Base-by-base conservation (phyloP, 2,113 vertebrate species). In the Turdus rufiventris region DNA sequence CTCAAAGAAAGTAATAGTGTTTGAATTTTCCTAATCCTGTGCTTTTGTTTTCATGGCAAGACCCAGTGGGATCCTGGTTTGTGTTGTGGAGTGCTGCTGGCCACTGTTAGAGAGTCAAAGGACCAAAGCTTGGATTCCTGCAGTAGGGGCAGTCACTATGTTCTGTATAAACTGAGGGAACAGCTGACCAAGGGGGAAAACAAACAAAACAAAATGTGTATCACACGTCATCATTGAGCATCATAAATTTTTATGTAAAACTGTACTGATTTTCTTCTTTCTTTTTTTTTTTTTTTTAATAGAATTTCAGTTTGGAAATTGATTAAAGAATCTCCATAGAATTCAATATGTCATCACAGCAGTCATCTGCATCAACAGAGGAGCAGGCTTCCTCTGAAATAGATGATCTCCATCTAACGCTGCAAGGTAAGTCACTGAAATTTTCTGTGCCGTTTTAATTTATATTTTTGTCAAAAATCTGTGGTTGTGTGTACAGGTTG, bases 311-410 rank as follows among this genome's bases (percentile, higher is more conserved):
- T 87, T 96, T 83, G 75, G 84, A 63, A 93, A 88, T 72, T 88
- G 65, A 90, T 94, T 97, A 9, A 95, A 84, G 88, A 92, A 54
- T 89, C 71, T 79, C 34, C 65, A 2, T 7, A 36, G 80, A 67
- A 29, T 94, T 66, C 20, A 84, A 76, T 11, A 98, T 98, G 98
- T 95, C 97, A 33, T 95, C 96, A 12, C 43, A 81, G 31, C 63
- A 95, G 54, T 93, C 40, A 56, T 88, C 84, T 92, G 86, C 97
- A 28, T 28, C 72, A 1, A 65, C 93, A 53, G 97, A 97, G 56
- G 96, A 97, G 42, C 97, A 96, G 89, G 81, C 72, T 81, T 97
- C 97, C 91, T 92, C 89, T 10, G 98, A 96, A 95, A 98, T 98
- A 33, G 98, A 98, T 24, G 96, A 98, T 81, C 98, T 97, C 42